These are phyloP conservation scores for Bombus difficillimus DNA, from an alignment of 1,140 invertebrate genomes.

Conservation along the genomic window DNA sequence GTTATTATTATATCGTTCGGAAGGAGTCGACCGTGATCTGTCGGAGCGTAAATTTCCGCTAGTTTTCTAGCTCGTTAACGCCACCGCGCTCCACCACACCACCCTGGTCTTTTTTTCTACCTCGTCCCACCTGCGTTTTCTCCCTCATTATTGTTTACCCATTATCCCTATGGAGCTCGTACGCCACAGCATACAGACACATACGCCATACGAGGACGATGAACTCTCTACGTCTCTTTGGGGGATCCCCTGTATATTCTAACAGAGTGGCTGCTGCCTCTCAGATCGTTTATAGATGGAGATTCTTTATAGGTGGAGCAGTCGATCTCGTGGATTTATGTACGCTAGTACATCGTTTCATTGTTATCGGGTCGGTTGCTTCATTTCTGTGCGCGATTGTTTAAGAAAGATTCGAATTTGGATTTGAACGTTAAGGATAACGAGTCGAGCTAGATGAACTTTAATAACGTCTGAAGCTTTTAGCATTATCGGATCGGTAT, in stretches of 20 bases:
- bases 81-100: constrained; percentile 18
- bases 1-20: constrained; percentile 64
- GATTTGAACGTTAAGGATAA: no score
- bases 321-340: background rate
- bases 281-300: background rate
- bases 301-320: background rate
- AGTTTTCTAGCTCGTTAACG: constrained; percentile 71
- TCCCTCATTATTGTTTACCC: constrained; percentile 57
- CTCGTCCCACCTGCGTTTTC: constrained; percentile 43
- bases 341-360: no score
- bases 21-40: constrained; percentile 63
- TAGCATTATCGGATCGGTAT: no score
- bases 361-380: background rate
- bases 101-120: background rate
- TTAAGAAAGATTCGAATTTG: no score
- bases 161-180: constrained; percentile 31
- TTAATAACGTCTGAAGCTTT: no score
- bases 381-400: background rate
- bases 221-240: constrained; percentile 42
- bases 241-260: constrained; percentile 20
- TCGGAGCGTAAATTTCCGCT: constrained; percentile 65
- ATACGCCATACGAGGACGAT: constrained; percentile 21
- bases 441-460: no score
- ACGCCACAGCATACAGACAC: background rate
- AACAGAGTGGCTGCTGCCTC: background rate